A percentile compares a stretch with the other conserved stretches of the same genome.
phyloP scores from a whole-genome alignment of 2,113 vertebrate genomes.

The Dermatemys mawii region DNA sequence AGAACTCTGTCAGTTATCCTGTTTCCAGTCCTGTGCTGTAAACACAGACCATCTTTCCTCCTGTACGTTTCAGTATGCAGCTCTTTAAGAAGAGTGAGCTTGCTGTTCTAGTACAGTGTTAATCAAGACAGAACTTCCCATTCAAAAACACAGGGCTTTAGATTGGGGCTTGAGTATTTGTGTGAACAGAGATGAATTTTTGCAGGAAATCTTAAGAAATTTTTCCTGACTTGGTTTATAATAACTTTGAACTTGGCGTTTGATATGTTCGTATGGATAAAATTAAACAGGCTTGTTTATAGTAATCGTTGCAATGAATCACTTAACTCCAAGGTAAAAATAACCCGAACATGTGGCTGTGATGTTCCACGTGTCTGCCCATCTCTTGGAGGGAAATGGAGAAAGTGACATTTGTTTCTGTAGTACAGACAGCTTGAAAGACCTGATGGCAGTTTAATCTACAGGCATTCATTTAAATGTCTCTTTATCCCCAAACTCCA shows the following conservation, averaged over 20 bases:
- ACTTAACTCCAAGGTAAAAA: slow-evolving; percentile 28
- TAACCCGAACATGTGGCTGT: not conserved
- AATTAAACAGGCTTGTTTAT: slow-evolving; percentile 52
- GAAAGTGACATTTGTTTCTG: not conserved
- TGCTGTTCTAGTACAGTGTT: not conserved
- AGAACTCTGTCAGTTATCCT: not conserved
- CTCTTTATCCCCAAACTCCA: not conserved
- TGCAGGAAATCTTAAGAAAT: not conserved
- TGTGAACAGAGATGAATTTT: not conserved
- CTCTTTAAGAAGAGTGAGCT: not conserved
- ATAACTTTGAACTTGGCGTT: slow-evolving; percentile 1
- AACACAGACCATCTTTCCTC: fast-evolving
- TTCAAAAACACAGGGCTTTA: not conserved
- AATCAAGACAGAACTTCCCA: not conserved
- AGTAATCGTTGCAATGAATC: slow-evolving; percentile 7
- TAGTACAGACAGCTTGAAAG: not conserved
- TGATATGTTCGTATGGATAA: not conserved
- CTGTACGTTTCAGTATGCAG: not conserved
- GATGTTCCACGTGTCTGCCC: not conserved
- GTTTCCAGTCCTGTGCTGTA: not conserved
- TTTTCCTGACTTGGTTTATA: slow-evolving; percentile 22
- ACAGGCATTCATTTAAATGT: fast-evolving
- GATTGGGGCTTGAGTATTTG: not conserved
- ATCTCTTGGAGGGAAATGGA: not conserved
- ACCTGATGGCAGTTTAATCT: not conserved